These are phyloP conservation scores for Macaria notata DNA, from an alignment of 2,888 invertebrate species.

Conservation along the genomic window DNA sequence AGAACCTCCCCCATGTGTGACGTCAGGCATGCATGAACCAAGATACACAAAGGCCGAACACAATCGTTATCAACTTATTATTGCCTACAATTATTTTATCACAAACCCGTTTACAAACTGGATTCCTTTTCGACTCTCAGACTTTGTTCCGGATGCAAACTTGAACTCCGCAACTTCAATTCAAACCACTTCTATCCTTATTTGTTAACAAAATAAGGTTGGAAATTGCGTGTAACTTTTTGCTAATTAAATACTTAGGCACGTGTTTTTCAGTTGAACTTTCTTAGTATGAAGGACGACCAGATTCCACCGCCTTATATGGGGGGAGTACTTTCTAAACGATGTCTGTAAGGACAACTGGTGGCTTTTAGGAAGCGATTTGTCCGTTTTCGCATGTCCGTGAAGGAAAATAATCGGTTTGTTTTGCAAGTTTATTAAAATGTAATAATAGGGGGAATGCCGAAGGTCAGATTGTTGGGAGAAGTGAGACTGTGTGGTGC, in stretches of 20 bases:
- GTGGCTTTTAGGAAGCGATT: slow-evolving; percentile 14
- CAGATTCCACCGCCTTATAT: slow-evolving; percentile 15
- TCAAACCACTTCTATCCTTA: neutral
- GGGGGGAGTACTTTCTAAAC: slow-evolving; percentile 14
- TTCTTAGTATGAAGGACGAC: slow-evolving; percentile 21
- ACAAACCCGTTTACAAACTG: slow-evolving; percentile 4
- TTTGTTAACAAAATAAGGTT: neutral
- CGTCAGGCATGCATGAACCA: neutral
- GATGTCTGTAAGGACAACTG: slow-evolving; percentile 15
- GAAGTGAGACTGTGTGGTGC: neutral
- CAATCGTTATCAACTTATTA: neutral
- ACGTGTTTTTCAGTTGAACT: slow-evolving; percentile 16
- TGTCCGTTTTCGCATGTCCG: slow-evolving; percentile 10
- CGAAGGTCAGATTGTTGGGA: neutral
- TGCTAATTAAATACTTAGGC: slow-evolving; percentile 13
- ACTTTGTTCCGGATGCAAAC: slow-evolving; percentile 18
- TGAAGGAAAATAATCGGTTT: slow-evolving; percentile 18
- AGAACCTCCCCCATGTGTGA: too few species aligned
- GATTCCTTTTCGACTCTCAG: slow-evolving; percentile 9
- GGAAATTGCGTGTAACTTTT: neutral
- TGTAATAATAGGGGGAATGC: neutral
- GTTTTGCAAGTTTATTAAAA: slow-evolving; percentile 12
- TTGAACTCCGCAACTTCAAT: slow-evolving; percentile 1
- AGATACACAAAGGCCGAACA: neutral
- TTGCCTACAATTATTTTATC: slow-evolving; percentile 2